phyloP scores from a whole-genome alignment of 2,888 invertebrate genomes.

The Cantharis flavilabris region DNA sequence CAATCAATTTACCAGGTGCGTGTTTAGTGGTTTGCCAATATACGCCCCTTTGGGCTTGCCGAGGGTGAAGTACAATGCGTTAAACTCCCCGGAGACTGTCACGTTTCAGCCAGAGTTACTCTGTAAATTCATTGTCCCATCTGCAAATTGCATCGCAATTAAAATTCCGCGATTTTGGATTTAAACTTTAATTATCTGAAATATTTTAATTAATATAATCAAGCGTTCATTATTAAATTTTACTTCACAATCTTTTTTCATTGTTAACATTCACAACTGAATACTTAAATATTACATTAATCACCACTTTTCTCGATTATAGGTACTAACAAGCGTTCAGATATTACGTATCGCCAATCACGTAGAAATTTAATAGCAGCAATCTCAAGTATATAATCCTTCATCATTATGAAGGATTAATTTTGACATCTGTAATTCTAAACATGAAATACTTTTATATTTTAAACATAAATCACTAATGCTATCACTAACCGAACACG shows the following conservation, averaged over 20 bases:
- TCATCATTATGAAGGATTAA: constrained; percentile 20
- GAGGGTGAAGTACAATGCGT: constrained; percentile 36
- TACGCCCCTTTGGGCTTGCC: constrained; percentile 38
- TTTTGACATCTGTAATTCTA: constrained; percentile 1
- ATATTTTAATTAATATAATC: constrained; percentile 3
- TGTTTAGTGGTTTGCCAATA: constrained; percentile 44
- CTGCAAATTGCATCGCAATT: constrained; percentile 51
- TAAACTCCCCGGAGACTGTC: constrained; percentile 44
- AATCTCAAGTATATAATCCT: constrained; percentile 13
- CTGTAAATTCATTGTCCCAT: constrained; percentile 51
- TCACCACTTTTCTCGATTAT: constrained; percentile 9
- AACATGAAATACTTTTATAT: background rate
- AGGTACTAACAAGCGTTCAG: background rate
- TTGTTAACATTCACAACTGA: background rate
- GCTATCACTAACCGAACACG: background rate
- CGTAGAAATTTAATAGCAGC: constrained; percentile 21
- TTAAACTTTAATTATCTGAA: constrained; percentile 34
- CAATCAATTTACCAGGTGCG: constrained; percentile 44
- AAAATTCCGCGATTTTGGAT: constrained; percentile 42
- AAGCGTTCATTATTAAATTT: background rate
- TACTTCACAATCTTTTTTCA: background rate
- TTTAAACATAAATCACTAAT: background rate
- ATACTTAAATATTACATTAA: background rate
- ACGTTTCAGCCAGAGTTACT: constrained; percentile 43
- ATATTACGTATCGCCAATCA: constrained; percentile 8